These are phyloP conservation scores for Ovis aries DNA, from an alignment of 2,113 vertebrate species.

Conservation along the genomic window DNA sequence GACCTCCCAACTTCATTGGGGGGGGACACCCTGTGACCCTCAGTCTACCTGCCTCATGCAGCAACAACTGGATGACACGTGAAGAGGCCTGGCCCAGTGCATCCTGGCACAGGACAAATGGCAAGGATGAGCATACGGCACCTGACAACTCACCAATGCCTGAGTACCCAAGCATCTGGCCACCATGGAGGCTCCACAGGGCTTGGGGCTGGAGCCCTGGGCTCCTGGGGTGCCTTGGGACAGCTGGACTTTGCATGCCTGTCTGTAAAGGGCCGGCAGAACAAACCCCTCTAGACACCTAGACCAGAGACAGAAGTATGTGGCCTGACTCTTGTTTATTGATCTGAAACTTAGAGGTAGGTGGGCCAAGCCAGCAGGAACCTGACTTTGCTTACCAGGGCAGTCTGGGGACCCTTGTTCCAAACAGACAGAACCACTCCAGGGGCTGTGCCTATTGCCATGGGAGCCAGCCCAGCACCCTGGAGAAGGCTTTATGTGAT, in stretches of 20 bases:
- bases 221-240: neutral
- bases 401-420: neutral
- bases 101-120: neutral
- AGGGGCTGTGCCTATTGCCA: neutral
- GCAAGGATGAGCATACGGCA: neutral
- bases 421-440: no score
- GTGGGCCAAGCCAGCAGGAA: neutral
- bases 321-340: neutral
- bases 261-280: neutral
- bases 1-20: neutral
- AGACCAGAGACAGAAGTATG: neutral
- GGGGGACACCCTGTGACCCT: neutral
- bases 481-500: neutral
- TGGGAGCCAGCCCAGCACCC: rapidly evolving
- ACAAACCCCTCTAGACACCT: neutral
- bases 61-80: rapidly evolving
- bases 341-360: neutral
- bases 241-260: neutral
- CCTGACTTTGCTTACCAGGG: neutral
- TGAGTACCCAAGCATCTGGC: rapidly evolving
- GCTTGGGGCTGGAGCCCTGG: neutral
- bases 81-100: neutral
- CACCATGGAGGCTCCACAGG: neutral
- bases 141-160: rapidly evolving
- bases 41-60: neutral